Evolutionary conservation across 2,888 invertebrate genomes (phyloP), one percentile per base, ranked within the genome.

Genomic region (Hypomecis punctinalis): DNA sequence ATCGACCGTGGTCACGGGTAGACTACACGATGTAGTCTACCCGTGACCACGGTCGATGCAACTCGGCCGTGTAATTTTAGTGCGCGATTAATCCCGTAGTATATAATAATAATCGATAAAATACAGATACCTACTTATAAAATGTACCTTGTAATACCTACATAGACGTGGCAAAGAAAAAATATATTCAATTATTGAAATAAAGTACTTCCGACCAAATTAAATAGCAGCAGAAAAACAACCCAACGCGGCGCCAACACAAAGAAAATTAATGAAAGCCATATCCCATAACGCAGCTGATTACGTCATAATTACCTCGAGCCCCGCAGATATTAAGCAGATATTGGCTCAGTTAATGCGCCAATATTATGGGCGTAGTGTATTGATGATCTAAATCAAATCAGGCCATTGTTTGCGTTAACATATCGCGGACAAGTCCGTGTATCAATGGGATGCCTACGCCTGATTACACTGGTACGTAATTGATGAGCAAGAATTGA

Each of bases 321-420:
- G 63, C 70, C 61, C 69, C 66, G 68, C 67, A 63, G 77, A 76
- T 76, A 77, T 78, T 76, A 78, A 70, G 63, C 68, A 68, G 76
- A 78, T 79, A 78, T 80, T 76, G 76, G 80, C 75, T 76, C 71
- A 72, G 77, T 73, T 79, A 82, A 83, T 83, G 73, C 75, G 75
- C 74, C 71, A 69, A 70, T 74, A 78, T 81, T 77, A 81, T 78
- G 69, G 74, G 64, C 65, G 68, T 59, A 70, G 74, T 73, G 70
- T 80, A 77, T 78, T 76, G 77, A 77, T 76, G 75, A 76, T 78
- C 78, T 79, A 76, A 76, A 84, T 82, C 83, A 80, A 79, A 82
- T 79, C 74, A 75, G 67, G 62, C 68, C 79, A 82, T 84, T 85
- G 83, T 84, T 76, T 75, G 69, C 66, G 72, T 72, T 74, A 76